Base-by-base conservation (phyloP, 2,797 vertebrate genomes). In the Rallus crepitans region DNA sequence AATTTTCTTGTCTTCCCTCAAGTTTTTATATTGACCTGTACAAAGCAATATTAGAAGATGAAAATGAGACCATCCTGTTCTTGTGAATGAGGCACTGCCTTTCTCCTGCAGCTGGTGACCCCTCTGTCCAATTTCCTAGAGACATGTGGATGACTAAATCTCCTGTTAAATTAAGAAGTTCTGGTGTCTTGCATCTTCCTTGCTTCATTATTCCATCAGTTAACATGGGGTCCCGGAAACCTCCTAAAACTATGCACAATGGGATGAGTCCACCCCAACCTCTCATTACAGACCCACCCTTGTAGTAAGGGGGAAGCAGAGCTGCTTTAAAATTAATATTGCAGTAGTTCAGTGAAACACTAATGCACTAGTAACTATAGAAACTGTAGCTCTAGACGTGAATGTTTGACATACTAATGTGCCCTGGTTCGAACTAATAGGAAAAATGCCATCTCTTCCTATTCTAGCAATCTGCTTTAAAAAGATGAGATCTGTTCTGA, bases 281-380 rank as follows among this genome's bases (percentile, higher is more conserved):
- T 63, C 47, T 79, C 15, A 3, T 77, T 65, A 42, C 39, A 66
- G 69, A 37, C 35, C 64, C 57, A 13, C 15, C n/a, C 13, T 72
- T 69, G 39, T 27, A 53, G 80, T 15, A 33, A 75, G 10, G 47
- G 27, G 55, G 63, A 71, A 76, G 66, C 33, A 92, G 63, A 82
- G 70, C 69, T 78, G 19, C 73, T 83, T 45, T 61, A n/a, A 83
- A 75, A 89, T 86, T 47, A 68, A 53, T 78, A 72, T 78, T 78
- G 65, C 77, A 57, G 70, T 19, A 80, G 37, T 48, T 90, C 56
- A 73, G 31, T 89, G 75, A 45, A 82, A 82, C 64, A 52, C 45
- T 69, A 84, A 63, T 78, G 72, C 63, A 69, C 6, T 4, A 91
- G 93, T 88, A 94, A 85, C 93, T 92, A 84, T 90, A 96, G 93